These are phyloP conservation scores for Microchirus variegatus DNA, from an alignment of 2,797 vertebrate species.

Conservation along the genomic window DNA sequence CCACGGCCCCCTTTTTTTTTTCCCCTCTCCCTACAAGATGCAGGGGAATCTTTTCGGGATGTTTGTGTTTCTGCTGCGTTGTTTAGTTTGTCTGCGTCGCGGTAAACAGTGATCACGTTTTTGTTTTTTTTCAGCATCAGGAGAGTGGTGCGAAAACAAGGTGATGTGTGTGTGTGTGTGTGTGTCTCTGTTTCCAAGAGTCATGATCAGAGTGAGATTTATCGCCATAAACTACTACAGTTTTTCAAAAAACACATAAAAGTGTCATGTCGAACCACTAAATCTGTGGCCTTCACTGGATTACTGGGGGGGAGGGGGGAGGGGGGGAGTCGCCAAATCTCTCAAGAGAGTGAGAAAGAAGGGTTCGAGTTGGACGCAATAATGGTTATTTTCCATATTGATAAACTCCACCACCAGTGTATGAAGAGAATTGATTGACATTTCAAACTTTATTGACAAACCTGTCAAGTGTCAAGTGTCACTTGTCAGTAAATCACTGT, in stretches of 20 bases:
- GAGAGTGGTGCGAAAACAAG: slow-evolving; percentile 20
- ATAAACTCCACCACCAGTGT: neutral
- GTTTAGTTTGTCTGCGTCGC: slow-evolving; percentile 10
- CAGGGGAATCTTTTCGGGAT: slow-evolving; percentile 23
- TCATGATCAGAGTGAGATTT: slow-evolving; percentile 21
- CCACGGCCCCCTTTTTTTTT: slow-evolving; percentile 12
- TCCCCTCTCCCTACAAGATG: slow-evolving; percentile 25
- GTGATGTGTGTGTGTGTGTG: neutral
- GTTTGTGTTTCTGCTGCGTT: slow-evolving; percentile 24
- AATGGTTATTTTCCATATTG: neutral
- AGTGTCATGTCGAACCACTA: neutral
- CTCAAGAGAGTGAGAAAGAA: neutral
- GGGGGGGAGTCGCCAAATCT: neutral
- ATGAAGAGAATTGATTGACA: neutral
- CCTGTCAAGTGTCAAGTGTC: neutral
- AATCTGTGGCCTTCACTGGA: slow-evolving; percentile 2
- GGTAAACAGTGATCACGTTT: slow-evolving; percentile 25
- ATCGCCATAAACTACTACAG: neutral
- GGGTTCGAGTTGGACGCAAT: slow-evolving; percentile 1
- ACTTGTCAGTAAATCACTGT: neutral
- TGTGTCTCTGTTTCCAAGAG: slow-evolving; percentile 18
- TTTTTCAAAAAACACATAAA: neutral
- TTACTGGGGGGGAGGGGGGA: neutral
- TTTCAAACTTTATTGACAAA: neutral
- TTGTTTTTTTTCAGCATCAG: slow-evolving; percentile 17